phyloP scores from a whole-genome alignment of 2,797 vertebrate species.

The Chrysolophus pictus region DNA sequence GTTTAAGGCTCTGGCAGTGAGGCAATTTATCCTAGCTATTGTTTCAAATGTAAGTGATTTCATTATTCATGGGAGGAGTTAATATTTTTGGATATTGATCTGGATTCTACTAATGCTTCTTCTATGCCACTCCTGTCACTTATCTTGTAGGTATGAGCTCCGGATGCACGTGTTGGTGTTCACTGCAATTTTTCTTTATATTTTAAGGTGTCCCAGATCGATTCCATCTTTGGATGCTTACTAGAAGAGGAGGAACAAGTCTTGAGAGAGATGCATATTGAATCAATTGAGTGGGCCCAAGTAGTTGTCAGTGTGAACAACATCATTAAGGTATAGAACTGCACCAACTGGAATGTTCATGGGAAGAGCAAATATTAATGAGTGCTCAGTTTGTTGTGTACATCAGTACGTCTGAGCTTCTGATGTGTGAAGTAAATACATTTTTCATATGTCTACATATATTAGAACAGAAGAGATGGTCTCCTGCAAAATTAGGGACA shows the following conservation, averaged over 20 bases:
- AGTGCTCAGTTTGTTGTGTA: not conserved
- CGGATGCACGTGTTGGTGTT: not conserved
- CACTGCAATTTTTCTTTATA: not conserved
- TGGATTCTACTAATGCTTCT: not conserved
- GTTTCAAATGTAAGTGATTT: not conserved
- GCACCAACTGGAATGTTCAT: not conserved
- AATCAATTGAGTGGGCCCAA: conserved; percentile 89
- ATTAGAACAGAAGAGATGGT: not conserved
- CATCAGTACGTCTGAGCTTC: fast-evolving
- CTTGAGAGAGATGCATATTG: conserved; percentile 83
- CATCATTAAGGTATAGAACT: conserved; percentile 87
- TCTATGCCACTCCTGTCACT: not conserved
- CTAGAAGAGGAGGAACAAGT: conserved; percentile 90
- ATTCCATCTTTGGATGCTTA: conserved; percentile 90
- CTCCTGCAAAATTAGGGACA: not conserved
- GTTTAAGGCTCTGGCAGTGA: not conserved
- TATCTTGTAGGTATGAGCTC: not conserved
- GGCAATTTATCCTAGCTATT: not conserved
- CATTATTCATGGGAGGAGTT: not conserved
- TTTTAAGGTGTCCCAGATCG: conserved; percentile 91
- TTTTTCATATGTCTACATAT: not conserved
- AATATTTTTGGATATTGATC: not conserved
- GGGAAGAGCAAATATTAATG: not conserved
- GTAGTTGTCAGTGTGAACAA: conserved; percentile 87
- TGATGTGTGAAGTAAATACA: not conserved